phyloP scores from a whole-genome alignment of 2,888 invertebrate genomes.

The Rapana venosa region DNA sequence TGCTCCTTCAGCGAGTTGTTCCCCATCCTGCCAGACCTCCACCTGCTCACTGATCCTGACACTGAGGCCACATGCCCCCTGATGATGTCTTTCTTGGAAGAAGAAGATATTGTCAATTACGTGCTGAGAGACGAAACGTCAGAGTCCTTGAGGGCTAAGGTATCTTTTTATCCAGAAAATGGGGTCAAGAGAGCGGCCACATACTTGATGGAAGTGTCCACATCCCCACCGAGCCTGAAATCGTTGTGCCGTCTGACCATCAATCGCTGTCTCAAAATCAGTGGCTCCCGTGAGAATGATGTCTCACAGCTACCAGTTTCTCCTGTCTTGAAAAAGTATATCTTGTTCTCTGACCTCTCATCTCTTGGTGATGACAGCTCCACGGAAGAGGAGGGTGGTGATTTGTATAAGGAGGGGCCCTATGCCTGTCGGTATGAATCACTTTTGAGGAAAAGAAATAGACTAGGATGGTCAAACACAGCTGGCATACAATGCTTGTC shows the following conservation, averaged over 20 bases:
- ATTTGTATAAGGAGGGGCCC: not conserved
- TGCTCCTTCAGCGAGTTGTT: constrained; percentile 3
- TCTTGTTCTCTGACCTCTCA: constrained; percentile 17
- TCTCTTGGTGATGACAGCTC: not conserved
- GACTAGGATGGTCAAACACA: no score
- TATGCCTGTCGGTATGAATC: no score
- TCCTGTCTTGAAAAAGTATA: not conserved
- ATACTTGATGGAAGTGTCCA: not conserved
- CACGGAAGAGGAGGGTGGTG: not conserved
- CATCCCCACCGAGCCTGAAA: constrained; percentile 4
- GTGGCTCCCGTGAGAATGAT: not conserved
- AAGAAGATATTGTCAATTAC: not conserved
- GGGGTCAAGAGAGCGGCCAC: not conserved
- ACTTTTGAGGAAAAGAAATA: no score
- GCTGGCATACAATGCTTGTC: no score
- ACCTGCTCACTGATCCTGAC: not conserved
- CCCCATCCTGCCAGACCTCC: not conserved
- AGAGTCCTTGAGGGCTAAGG: not conserved
- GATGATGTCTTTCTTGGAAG: not conserved
- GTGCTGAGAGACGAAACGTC: not conserved
- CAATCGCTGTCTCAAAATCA: not conserved
- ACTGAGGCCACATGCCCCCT: not conserved
- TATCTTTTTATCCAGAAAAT: not conserved
- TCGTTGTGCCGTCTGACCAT: constrained; percentile 30
- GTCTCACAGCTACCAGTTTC: not conserved